Evolutionary conservation across 2,797 vertebrate genomes (phyloP).

Genomic region (Microctenopoma steveboyesi): DNA sequence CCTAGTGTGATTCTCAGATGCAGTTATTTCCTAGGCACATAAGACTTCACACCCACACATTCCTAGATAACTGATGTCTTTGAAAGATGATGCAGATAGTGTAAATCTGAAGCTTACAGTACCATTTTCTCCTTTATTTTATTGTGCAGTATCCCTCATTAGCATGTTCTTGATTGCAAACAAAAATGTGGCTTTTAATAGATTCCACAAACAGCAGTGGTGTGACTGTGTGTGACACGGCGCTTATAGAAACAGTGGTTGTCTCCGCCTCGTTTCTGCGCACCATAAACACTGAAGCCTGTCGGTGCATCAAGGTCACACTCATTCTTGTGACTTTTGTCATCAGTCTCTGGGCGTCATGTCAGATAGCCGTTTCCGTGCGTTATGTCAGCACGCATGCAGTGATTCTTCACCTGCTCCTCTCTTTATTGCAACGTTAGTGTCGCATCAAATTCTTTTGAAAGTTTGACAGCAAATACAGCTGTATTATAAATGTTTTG

Average conservation of each 20-base stretch:
- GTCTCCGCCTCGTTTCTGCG: constrained; percentile 25
- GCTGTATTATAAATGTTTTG: constrained; percentile 6
- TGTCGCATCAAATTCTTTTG: constrained; percentile 12
- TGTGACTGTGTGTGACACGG: constrained; percentile 1
- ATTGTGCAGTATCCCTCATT: neutral
- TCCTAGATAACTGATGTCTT: constrained; percentile 26
- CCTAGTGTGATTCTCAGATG: constrained; percentile 16
- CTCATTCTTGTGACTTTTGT: constrained; percentile 16
- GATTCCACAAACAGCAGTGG: constrained; percentile 14
- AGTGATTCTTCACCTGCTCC: constrained; percentile 18
- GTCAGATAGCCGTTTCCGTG: constrained; percentile 1
- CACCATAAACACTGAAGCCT: constrained; percentile 19
- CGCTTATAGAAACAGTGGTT: constrained; percentile 38
- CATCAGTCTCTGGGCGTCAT: constrained; percentile 4
- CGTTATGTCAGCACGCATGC: neutral
- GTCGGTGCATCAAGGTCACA: constrained; percentile 30
- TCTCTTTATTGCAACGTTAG: constrained; percentile 9
- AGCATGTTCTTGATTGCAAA: neutral
- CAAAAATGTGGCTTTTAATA: constrained; percentile 23
- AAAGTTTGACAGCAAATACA: constrained; percentile 26
- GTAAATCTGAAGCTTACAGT: constrained; percentile 11
- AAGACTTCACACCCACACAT: constrained; percentile 32
- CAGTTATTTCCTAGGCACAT: constrained; percentile 24
- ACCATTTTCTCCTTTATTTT: neutral
- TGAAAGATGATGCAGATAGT: constrained; percentile 28